phyloP scores from a whole-genome alignment of 1,140 invertebrate species.

The Diachasmimorpha longicaudata region DNA sequence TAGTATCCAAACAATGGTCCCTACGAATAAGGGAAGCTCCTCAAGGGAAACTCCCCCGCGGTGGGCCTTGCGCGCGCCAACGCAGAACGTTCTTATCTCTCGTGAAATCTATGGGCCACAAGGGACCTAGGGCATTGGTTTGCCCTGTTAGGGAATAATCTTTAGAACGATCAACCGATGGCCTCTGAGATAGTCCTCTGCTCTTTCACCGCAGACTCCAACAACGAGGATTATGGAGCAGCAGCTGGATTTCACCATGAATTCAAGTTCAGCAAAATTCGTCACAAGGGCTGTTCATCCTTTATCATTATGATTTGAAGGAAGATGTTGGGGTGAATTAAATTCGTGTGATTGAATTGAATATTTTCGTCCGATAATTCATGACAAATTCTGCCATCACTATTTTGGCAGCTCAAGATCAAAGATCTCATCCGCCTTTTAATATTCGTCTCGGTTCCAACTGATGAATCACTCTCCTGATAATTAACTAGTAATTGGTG shows the following conservation, averaged over 20 bases:
- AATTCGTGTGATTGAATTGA: no score
- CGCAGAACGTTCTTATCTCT: slow-evolving; percentile 46
- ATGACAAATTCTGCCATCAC: no score
- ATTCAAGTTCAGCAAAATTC: slow-evolving; percentile 15
- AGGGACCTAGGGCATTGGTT: slow-evolving; percentile 41
- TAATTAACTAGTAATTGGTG: slow-evolving; percentile 56
- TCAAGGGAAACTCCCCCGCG: slow-evolving; percentile 37
- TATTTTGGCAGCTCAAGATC: background rate
- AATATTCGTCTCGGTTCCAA: slow-evolving; percentile 46
- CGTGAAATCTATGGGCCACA: slow-evolving; percentile 36
- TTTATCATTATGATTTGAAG: background rate
- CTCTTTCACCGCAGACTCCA: slow-evolving; percentile 47
- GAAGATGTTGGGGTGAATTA: background rate
- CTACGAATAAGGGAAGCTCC: slow-evolving; percentile 1
- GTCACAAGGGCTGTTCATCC: background rate
- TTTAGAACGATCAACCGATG: slow-evolving; percentile 50
- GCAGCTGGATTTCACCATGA: slow-evolving; percentile 43
- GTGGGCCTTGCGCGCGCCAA: slow-evolving; percentile 48
- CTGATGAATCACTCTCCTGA: background rate
- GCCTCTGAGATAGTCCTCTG: slow-evolving; percentile 42
- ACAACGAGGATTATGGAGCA: slow-evolving; percentile 51
- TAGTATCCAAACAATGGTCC: slow-evolving; percentile 30
- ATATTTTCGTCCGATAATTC: background rate
- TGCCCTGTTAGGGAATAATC: slow-evolving; percentile 59
- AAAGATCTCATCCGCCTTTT: slow-evolving; percentile 27